Evolutionary conservation across 2,113 vertebrate species (phyloP), one percentile per base, ranked within the genome.

Genomic region (Anolis carolinensis): DNA sequence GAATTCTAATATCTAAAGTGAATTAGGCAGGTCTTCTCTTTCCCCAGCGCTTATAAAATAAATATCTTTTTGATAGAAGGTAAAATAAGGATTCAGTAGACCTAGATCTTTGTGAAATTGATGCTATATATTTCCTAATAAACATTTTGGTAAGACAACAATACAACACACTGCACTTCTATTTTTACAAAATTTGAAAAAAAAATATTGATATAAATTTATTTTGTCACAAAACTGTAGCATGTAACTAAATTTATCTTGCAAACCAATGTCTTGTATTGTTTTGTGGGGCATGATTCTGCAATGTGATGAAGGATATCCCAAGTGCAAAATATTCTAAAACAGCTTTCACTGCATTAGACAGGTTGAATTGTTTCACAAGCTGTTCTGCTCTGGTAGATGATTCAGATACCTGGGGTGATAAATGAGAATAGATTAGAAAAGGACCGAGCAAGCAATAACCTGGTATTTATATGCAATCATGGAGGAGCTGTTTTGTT

Each of bases 291-390:
- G 34, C 32, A 55, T 79, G 44, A 48, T 70, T 86, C 25, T 59
- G 86, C 68, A 88, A n/a, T 84, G 73, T 34, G 30, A 89, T 67
- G 82, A 88, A 86, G 65, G 76, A 71, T 88, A 59, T 87, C 90
- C 91, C 90, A 94, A 85, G 75, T 92, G 79, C 59, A 89, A 89
- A 89, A 77, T 82, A 39, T 90, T 92, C 86, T 90, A 87, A 90
- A 84, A 90, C 84, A 89, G 59, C 36, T 92, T 72, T 5, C 63
- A 52, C 91, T 81, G 86, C 89, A 77, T 48, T 81, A 91, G 89
- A 80, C 92, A 92, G 83, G 85, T 81, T 88, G 89, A 88, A 90
- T 84, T 79, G 79, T 89, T 93, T 92, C 90, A 90, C 89, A 93
- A 92, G 71, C 85, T 92, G 87, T 89, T 92, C 81, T 2, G 87